Percentiles rank a stretch among this genome's conserved stretches.
Evolutionary conservation across 2,888 invertebrate genomes (phyloP).

Genomic region (Helleia helle): DNA sequence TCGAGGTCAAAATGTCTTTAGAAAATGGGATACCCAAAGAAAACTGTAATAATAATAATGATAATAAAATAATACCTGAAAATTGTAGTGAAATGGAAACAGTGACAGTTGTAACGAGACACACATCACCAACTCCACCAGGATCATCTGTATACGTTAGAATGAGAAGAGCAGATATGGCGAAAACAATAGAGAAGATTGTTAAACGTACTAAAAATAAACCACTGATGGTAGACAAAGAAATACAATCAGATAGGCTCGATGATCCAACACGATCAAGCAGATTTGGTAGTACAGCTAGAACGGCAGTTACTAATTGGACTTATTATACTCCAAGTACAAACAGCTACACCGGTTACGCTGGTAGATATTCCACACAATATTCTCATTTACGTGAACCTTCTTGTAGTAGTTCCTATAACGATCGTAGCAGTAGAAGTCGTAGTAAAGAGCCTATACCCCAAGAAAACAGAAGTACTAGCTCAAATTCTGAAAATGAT

Average conservation of each 20-base stretch:
- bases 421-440: conserved; percentile 52
- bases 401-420: conserved; percentile 33
- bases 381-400: conserved; percentile 52
- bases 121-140: conserved; percentile 85
- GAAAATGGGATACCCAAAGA: conserved; percentile 26
- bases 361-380: conserved; percentile 63
- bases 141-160: conserved; percentile 77
- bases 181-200: conserved; percentile 81
- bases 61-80: conserved; percentile 22
- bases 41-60: conserved; percentile 24
- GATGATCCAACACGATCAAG: conserved; percentile 80
- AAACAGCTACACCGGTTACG: conserved; percentile 57
- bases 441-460: conserved; percentile 47
- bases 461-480: conserved; percentile 33
- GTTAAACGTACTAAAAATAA: conserved; percentile 73
- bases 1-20: conserved; percentile 7
- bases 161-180: conserved; percentile 80
- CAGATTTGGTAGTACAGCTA: conserved; percentile 74
- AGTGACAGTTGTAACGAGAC: conserved; percentile 80
- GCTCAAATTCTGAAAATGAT: conserved; percentile 29
- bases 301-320: conserved; percentile 77
- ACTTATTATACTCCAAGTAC: conserved; percentile 71
- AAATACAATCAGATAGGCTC: conserved; percentile 81
- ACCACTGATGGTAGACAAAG: conserved; percentile 78
- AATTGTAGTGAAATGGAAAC: conserved; percentile 47